phyloP scores from a whole-genome alignment of 2,797 vertebrate genomes.

The Sternotherus odoratus region DNA sequence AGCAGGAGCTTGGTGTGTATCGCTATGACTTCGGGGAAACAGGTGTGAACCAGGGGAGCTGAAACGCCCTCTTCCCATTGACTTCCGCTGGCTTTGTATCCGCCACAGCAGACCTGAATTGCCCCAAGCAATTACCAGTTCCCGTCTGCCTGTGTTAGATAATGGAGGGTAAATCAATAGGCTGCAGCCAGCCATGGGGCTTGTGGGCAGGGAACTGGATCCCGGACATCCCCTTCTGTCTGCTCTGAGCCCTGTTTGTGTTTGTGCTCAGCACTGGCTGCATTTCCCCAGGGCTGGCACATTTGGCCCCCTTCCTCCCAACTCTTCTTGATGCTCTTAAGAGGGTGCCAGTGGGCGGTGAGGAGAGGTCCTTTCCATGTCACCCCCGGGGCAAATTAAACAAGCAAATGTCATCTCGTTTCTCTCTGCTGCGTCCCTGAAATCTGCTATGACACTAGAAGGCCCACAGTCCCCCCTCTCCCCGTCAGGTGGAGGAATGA shows the following conservation, averaged over 20 bases:
- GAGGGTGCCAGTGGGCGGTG: not conserved
- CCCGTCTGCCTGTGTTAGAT: not conserved
- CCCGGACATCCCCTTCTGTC: constrained; percentile 1
- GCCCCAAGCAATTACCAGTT: not conserved
- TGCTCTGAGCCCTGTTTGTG: not conserved
- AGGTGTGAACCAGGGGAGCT: constrained; percentile 10
- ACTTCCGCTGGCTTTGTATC: not conserved
- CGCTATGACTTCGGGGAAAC: not conserved
- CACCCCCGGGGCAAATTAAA: not conserved
- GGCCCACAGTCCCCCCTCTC: not conserved
- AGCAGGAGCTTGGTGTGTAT: not conserved
- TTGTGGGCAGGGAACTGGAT: constrained; percentile 20
- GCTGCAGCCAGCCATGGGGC: constrained; percentile 34
- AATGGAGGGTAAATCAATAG: not conserved
- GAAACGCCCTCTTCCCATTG: not conserved
- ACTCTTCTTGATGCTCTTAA: accelerated
- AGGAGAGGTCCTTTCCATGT: not conserved
- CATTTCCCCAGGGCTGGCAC: not conserved
- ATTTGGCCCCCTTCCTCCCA: not conserved
- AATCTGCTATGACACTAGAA: not conserved
- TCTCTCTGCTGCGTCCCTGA: not conserved
- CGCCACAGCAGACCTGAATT: not conserved
- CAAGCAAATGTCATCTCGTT: not conserved
- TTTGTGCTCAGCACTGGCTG: not conserved
- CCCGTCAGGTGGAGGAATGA: not conserved